A percentile compares a stretch with the other conserved stretches of the same genome.
These are phyloP conservation scores for Boulengeromyrus knoepffleri DNA, from an alignment of 2,113 vertebrate genomes.

Conservation along the genomic window DNA sequence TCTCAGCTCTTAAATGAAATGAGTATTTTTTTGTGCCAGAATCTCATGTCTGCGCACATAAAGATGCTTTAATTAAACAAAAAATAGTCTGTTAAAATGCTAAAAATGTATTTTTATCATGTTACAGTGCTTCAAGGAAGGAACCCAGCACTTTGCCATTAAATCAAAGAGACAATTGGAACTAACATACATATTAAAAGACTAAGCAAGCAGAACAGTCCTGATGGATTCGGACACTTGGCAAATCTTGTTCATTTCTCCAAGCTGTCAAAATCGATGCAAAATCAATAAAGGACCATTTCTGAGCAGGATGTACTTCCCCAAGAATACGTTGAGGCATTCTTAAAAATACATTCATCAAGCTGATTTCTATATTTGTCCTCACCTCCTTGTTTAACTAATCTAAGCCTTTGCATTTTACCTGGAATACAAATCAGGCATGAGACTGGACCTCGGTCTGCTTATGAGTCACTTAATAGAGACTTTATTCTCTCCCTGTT, in stretches of 20 bases:
- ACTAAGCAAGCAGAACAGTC: conserved; percentile 22
- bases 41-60: neutral
- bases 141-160: conserved; percentile 16
- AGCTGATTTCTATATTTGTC: conserved; percentile 31
- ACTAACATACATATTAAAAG: conserved; percentile 23
- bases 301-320: conserved; percentile 10
- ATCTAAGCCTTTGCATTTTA: conserved; percentile 34
- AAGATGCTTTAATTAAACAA: neutral
- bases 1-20: neutral
- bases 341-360: conserved; percentile 31
- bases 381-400: conserved; percentile 27
- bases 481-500: neutral
- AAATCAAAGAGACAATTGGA: conserved; percentile 34
- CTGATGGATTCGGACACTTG: conserved; percentile 35
- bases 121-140: conserved; percentile 23
- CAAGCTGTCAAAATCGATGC: conserved; percentile 37
- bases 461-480: neutral
- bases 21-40: neutral
- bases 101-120: conserved; percentile 19
- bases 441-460: conserved; percentile 29
- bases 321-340: neutral
- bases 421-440: conserved; percentile 38
- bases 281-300: conserved; percentile 18
- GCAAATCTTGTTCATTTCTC: conserved; percentile 26
- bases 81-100: neutral